phyloP scores from a whole-genome alignment of 1,140 invertebrate genomes.

The Zaprionus tsacasi region DNA sequence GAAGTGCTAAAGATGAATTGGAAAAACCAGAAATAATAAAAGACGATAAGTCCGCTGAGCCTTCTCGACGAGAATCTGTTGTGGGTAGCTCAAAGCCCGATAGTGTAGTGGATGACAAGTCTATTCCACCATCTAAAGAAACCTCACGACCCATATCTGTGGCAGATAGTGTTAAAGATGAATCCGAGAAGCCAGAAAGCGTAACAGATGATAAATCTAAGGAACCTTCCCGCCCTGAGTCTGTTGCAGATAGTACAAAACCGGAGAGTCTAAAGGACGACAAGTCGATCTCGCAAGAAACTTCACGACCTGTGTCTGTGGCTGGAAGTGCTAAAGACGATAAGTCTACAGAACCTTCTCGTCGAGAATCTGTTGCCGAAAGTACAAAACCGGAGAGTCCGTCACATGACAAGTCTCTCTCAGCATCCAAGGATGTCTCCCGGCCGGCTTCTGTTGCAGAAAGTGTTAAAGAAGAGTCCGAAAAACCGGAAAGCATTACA shows the following conservation, averaged over 20 bases:
- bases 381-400: constrained; percentile 21
- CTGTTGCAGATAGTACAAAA: constrained; percentile 28
- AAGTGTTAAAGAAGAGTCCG: constrained; percentile 33
- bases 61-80: constrained; percentile 17
- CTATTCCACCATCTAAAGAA: constrained; percentile 38
- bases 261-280: constrained; percentile 40
- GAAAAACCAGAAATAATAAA: constrained; percentile 22
- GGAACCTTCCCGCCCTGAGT: constrained; percentile 30
- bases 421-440: constrained; percentile 32
- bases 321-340: constrained; percentile 30
- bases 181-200: constrained; percentile 10
- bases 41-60: constrained; percentile 34
- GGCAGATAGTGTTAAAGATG: constrained; percentile 27
- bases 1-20: constrained; percentile 30
- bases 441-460: constrained; percentile 12
- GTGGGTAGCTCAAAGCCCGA: constrained; percentile 20
- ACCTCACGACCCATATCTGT: constrained; percentile 42
- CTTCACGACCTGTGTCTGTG: constrained; percentile 36
- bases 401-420: constrained; percentile 24
- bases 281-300: constrained; percentile 49
- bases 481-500: constrained; percentile 17
- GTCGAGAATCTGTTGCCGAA: constrained; percentile 25
- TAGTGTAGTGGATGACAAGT: constrained; percentile 45
- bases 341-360: constrained; percentile 23
- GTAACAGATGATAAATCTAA: constrained; percentile 23